phyloP scores from a whole-genome alignment of 2,797 vertebrate species.

The Megaceryle alcyon region DNA sequence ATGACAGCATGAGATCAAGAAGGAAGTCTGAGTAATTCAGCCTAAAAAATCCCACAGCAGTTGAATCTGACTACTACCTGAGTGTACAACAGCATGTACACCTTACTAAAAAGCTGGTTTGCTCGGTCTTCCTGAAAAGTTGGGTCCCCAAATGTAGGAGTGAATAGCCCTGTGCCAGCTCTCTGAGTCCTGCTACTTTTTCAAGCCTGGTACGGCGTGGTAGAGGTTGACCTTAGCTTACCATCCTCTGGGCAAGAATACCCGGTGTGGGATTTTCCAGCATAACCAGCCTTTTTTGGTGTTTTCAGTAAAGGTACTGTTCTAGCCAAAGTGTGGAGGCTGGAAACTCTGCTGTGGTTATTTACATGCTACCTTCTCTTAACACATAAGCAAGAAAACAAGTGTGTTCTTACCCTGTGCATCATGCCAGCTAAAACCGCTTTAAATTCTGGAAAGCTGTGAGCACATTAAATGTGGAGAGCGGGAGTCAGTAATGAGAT shows the following conservation, averaged over 20 bases:
- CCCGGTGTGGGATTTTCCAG: neutral
- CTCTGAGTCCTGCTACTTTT: neutral
- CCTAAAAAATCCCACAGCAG: neutral
- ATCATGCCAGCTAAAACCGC: neutral
- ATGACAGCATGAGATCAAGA: neutral
- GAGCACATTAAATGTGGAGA: neutral
- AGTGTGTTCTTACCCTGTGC: neutral
- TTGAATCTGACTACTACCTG: neutral
- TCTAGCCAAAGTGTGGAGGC: neutral
- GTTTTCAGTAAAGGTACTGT: neutral
- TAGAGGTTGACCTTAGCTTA: neutral
- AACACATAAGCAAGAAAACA: neutral
- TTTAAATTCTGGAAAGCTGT: neutral
- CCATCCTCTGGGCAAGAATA: neutral
- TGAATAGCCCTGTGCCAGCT: neutral
- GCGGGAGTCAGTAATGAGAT: neutral
- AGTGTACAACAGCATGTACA: neutral
- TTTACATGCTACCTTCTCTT: neutral
- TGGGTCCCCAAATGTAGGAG: neutral
- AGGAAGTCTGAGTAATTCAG: neutral
- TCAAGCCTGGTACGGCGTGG: neutral
- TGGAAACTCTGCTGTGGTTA: neutral
- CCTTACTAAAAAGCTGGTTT: neutral
- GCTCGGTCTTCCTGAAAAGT: neutral
- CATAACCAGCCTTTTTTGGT: neutral